Base-by-base conservation (phyloP, 2,888 invertebrate genomes). In the Lissonota sp. region DNA sequence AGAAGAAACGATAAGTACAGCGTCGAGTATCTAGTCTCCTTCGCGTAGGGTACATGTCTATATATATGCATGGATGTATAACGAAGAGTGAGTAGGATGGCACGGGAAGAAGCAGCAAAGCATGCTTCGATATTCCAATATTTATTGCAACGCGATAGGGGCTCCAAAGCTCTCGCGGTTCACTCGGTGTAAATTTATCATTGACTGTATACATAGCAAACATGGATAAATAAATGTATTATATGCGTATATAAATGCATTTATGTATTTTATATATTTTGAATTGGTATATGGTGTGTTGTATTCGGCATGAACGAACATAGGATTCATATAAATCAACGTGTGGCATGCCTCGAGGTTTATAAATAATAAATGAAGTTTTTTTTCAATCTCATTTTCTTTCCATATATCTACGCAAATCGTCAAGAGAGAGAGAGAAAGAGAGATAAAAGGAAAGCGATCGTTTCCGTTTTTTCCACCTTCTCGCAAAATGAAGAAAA, bases 301-400 rank as follows among this genome's bases (percentile, higher is more conserved):
- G 44, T 63, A 49, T 76, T 76, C 62, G 71, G 49, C 70, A 58
- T 58, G 62, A 71, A 63, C 57, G 75, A 75, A 71, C 67, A 75
- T 71, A 67, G 55, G 70, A 64, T 82, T 57, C 73, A 77, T 79
- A 84, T 83, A 83, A 84, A 82, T 85, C 81, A 83, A 69, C 62
- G 81, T 66, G 62, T 62, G 67, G 57, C 76, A 66, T 67, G 75
- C 44, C 80, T 60, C 63, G 60, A 75, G 82, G 67, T 66, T 71
- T 73, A 80, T 80, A 78, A 83, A 80, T 81, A 84, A 84, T 80
- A 84, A 77, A 83, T 81, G 73, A 84, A 77, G 81, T 81, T 69
- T 62, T 71, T 63, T 80, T 82, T 78, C 79, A 78, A 75, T 80
- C 76, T 79, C 76, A 58, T 78, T 77, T 78, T 70, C 60, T 2